These are phyloP conservation scores for Alloplasta piceator DNA, from an alignment of 2,888 invertebrate species.

Conservation along the genomic window DNA sequence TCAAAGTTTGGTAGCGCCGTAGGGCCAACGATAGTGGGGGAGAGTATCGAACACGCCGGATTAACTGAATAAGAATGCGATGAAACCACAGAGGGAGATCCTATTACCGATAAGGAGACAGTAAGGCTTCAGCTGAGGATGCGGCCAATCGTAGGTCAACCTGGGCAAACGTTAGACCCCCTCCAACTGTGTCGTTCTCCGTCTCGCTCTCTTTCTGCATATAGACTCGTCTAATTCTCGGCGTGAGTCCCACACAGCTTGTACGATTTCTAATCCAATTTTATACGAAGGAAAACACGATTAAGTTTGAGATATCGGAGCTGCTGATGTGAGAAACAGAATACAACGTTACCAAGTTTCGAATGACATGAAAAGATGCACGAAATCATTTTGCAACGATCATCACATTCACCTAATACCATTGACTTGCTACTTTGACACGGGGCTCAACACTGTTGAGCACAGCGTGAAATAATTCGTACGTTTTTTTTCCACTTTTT, in stretches of 20 bases:
- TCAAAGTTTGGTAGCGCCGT: conserved; percentile 53
- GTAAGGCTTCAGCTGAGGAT: conserved; percentile 83
- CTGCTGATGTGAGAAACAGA: conserved; percentile 50
- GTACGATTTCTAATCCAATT: conserved; percentile 83
- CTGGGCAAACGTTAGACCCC: conserved; percentile 74
- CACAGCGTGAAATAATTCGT: background rate
- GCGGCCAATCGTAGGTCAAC: conserved; percentile 82
- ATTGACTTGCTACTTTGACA: no score
- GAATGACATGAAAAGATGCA: conserved; percentile 17
- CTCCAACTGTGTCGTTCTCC: conserved; percentile 49
- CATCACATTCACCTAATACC: conserved; percentile 32
- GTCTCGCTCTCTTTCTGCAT: conserved; percentile 42
- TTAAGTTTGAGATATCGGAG: conserved; percentile 78
- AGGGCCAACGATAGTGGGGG: conserved; percentile 6
- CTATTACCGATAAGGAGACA: conserved; percentile 82
- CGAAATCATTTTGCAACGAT: background rate
- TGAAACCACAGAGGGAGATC: conserved; percentile 83
- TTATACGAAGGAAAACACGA: conserved; percentile 80
- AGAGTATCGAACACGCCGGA: conserved; percentile 70
- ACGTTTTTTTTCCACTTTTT: background rate
- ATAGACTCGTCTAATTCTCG: conserved; percentile 48
- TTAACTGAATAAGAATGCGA: conserved; percentile 81
- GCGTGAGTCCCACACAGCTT: conserved; percentile 77
- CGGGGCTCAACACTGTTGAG: no score
- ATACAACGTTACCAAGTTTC: conserved; percentile 30